Percentiles rank a stretch among this genome's conserved stretches.
Evolutionary conservation across 2,113 vertebrate genomes (phyloP).

Genomic region (Poicephalus meyeri): DNA sequence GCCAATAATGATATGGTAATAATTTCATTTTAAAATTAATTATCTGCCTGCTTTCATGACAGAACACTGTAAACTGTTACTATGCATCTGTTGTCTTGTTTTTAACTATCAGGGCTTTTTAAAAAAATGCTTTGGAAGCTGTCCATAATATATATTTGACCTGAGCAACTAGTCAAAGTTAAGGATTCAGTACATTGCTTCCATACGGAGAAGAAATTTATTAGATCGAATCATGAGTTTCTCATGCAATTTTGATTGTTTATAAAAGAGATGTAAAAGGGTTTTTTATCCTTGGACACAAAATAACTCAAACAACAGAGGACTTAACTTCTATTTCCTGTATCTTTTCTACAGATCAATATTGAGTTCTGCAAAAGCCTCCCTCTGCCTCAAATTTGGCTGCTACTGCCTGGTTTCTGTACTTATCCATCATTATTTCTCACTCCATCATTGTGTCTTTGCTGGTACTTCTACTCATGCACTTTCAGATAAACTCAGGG

Average conservation of each 20-base stretch:
- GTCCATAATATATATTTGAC: not conserved
- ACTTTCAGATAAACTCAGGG: not conserved
- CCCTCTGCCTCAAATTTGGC: fast-evolving
- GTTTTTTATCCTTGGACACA: not conserved
- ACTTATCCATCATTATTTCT: not conserved
- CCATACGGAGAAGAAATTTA: not conserved
- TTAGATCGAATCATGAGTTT: not conserved
- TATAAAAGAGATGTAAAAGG: not conserved
- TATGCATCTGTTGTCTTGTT: not conserved
- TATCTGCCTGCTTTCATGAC: not conserved
- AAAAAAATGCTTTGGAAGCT: not conserved
- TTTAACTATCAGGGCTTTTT: not conserved
- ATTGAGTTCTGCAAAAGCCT: not conserved
- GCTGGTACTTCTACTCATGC: not conserved
- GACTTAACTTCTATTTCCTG: not conserved
- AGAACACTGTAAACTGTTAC: not conserved
- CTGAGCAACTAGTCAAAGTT: not conserved
- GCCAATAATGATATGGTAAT: not conserved
- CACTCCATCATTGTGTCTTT: not conserved
- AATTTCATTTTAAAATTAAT: constrained; percentile 41
- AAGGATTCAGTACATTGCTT: not conserved
- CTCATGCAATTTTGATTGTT: not conserved
- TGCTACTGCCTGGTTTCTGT: not conserved
- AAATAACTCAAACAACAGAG: not conserved
- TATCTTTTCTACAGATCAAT: not conserved